Base-by-base conservation (phyloP, 2,888 invertebrate genomes). In the Synergus japonicus region DNA sequence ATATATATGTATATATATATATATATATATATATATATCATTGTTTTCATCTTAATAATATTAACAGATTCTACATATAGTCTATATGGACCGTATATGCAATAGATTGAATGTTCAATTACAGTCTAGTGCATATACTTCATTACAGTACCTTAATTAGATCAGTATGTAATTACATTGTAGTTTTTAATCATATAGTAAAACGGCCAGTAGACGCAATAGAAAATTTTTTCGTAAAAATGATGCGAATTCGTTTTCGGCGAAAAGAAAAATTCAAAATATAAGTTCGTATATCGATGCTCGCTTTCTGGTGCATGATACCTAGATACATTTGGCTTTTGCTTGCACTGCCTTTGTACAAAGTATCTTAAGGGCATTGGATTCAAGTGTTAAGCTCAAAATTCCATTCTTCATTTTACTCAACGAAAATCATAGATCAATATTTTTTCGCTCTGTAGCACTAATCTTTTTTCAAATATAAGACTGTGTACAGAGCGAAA, bases 11-110 rank as follows among this genome's bases (percentile, higher is more conserved):
- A 79, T 82, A 82, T 83, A 84, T 84, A 85, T 85, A 88, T 84
- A 83, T 87, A 73, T 81, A 77, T 81, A 79, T 79, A 79, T 82
- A 82, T 83, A 84, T 84, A 85, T 85, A 88, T 84, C 85, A 84
- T 86, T 83, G 82, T 87, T 87, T 88, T 89, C 88, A 86, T 85
- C 86, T 90, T 89, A 86, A 85, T 69, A 69, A 13, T 90, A 87
- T 89, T 87, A 88, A 88, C 89, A 89, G 88, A 89, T 86, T 86
- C 87, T 88, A 88, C 86, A 78, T 85, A 83, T 87, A 87, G 85
- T 84, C 84, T 87, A 87, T 84, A 80, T 83, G 85, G 84, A 83
- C 76, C 76, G 78, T 86, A 84, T 81, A 82, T 86, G 85, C 86
- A 85, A 83, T 82, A 85, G 81, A 64, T 46, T 81, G 80, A 76